phyloP scores from a whole-genome alignment of 1,140 invertebrate species.

The Dreissena rostriformis region DNA sequence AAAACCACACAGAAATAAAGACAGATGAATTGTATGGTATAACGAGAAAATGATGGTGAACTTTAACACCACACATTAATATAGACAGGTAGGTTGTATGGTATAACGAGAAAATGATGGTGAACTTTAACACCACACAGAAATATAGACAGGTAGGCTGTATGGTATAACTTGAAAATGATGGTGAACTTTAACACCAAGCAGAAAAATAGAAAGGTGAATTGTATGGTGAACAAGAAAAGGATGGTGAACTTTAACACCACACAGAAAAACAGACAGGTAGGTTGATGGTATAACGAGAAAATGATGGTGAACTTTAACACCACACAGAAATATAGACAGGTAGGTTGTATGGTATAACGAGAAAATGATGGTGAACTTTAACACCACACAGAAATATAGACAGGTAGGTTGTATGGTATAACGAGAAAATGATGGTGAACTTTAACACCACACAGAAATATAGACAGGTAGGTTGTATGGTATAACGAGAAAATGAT shows the following conservation, averaged over 20 bases:
- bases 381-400: conserved; percentile 94
- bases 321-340: too few species aligned
- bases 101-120: conserved; percentile 25
- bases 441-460: conserved; percentile 98
- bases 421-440: conserved; percentile 93
- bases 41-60: conserved; percentile 94
- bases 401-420: conserved; percentile 93
- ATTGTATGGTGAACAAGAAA: too few species aligned
- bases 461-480: conserved; percentile 98
- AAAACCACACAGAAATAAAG: conserved; percentile 82
- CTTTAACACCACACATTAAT: conserved; percentile 96
- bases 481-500: conserved; percentile 92
- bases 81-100: too few species aligned
- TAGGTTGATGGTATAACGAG: too few species aligned
- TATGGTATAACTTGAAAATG: not conserved
- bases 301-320: too few species aligned
- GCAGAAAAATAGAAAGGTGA: too few species aligned
- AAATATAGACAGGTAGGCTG: conserved; percentile 95
- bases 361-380: conserved; percentile 95
- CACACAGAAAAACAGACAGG: too few species aligned
- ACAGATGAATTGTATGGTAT: too few species aligned
- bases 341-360: too few species aligned
- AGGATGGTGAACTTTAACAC: too few species aligned
- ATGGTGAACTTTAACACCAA: not conserved
- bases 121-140: conserved; percentile 90